These are phyloP conservation scores for Hypotaenidia okinawae DNA, from an alignment of 2,797 vertebrate species.

Conservation along the genomic window DNA sequence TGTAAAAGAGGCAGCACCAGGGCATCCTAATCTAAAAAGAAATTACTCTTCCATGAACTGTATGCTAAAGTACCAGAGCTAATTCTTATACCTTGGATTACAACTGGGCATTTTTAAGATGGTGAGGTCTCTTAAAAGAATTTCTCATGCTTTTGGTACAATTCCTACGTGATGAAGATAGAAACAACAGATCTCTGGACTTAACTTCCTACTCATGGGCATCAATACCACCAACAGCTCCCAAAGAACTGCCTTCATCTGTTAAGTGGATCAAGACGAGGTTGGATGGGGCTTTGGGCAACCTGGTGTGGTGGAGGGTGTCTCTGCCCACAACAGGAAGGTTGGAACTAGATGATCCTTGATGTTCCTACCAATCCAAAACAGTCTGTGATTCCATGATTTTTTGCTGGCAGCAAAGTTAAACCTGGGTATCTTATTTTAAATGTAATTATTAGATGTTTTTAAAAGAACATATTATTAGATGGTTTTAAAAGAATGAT, in stretches of 20 bases:
- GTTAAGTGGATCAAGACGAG: too few relatives aligned
- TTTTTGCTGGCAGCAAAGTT: neutral
- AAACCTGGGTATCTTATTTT: neutral
- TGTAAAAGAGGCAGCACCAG: neutral
- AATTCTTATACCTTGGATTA: neutral
- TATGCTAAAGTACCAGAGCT: neutral
- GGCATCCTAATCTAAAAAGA: neutral
- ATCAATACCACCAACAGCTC: neutral
- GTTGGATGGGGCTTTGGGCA: too few relatives aligned
- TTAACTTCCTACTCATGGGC: neutral
- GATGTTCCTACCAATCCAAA: too few relatives aligned
- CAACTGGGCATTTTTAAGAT: neutral
- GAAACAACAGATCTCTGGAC: neutral
- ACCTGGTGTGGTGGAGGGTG: too few relatives aligned
- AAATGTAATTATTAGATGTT: neutral
- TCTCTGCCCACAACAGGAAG: too few relatives aligned
- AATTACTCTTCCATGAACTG: neutral
- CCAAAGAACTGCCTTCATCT: constrained; percentile 24
- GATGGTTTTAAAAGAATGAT: neutral
- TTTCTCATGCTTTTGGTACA: neutral
- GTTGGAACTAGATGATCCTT: too few relatives aligned
- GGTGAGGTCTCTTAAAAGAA: neutral
- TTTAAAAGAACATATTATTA: neutral
- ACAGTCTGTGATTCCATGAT: too few relatives aligned
- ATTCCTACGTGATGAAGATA: neutral